Percentiles rank a stretch among this genome's conserved stretches.
These are phyloP conservation scores for Apostichopus japonicus DNA, from an alignment of 35 echinoderm and acorn worm species.

Conservation along the genomic window DNA sequence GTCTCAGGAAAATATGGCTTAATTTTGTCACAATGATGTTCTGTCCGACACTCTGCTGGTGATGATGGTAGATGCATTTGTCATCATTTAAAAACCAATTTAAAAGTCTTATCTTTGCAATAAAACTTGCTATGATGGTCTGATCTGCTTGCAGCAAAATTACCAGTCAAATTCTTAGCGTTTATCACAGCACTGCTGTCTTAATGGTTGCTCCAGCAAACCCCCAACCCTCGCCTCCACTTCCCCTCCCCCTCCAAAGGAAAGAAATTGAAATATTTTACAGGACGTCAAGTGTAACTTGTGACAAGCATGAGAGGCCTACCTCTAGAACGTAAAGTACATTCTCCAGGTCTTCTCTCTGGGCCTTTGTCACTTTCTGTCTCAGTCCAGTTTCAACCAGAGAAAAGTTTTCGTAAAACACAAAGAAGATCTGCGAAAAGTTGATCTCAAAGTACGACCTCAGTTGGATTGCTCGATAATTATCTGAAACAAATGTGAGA, in stretches of 20 bases:
- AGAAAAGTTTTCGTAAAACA: slow-evolving; percentile 90
- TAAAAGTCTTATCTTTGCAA: too few species aligned
- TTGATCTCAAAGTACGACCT: slow-evolving; percentile 84
- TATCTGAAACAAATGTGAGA: not conserved
- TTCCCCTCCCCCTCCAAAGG: not conserved
- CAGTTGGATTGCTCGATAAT: not conserved
- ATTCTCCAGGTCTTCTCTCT: slow-evolving; percentile 79
- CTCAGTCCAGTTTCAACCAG: slow-evolving; percentile 67
- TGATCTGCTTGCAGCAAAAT: too few species aligned
- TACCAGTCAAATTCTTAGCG: too few species aligned
- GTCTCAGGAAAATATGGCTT: too few species aligned
- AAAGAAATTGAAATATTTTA: not conserved
- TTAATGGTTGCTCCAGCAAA: too few species aligned
- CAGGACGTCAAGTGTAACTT: not conserved
- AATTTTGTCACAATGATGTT: too few species aligned
- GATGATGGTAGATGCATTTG: too few species aligned
- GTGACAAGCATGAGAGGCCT: not conserved
- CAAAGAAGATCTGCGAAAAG: slow-evolving; percentile 81
- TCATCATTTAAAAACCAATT: too few species aligned
- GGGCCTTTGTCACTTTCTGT: slow-evolving; percentile 79
- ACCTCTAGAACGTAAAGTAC: slow-evolving; percentile 83
- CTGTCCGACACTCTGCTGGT: too few species aligned
- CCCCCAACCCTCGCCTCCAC: too few species aligned
- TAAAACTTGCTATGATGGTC: too few species aligned
- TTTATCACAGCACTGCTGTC: too few species aligned